phyloP scores from a whole-genome alignment of 2,113 vertebrate genomes.

The Helogale parvula region DNA sequence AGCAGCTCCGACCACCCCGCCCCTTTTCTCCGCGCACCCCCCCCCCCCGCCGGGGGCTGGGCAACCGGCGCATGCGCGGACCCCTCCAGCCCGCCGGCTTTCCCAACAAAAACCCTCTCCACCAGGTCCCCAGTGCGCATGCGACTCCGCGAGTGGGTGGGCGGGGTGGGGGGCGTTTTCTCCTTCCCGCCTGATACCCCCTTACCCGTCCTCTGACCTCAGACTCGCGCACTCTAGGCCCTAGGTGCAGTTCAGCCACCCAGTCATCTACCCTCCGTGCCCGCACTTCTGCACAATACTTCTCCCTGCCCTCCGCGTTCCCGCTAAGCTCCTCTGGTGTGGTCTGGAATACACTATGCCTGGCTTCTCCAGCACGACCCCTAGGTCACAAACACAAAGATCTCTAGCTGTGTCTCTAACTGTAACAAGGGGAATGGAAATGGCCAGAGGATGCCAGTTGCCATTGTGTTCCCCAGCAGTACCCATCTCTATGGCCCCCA shows the following conservation, averaged over 20 bases:
- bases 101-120: constrained; percentile 66
- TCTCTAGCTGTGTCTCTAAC: neutral
- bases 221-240: neutral
- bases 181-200: neutral
- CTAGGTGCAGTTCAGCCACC: neutral
- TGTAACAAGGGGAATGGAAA: neutral
- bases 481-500: neutral
- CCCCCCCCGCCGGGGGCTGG: neutral
- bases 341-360: neutral
- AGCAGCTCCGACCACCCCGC: constrained; percentile 70
- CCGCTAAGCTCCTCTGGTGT: neutral
- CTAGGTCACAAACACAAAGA: neutral
- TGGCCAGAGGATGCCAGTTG: neutral
- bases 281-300: neutral
- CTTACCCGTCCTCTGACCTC: neutral
- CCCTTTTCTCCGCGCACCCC: constrained; percentile 56
- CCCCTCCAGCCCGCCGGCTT: constrained; percentile 14
- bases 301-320: neutral
- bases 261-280: neutral
- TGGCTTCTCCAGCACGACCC: neutral
- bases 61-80: constrained; percentile 61
- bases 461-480: neutral
- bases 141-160: constrained; percentile 18
- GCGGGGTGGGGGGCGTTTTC: neutral
- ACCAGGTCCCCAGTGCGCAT: constrained; percentile 60